phyloP scores from a whole-genome alignment of 2,888 invertebrate genomes.

The Chrysotoxum bicinctum region DNA sequence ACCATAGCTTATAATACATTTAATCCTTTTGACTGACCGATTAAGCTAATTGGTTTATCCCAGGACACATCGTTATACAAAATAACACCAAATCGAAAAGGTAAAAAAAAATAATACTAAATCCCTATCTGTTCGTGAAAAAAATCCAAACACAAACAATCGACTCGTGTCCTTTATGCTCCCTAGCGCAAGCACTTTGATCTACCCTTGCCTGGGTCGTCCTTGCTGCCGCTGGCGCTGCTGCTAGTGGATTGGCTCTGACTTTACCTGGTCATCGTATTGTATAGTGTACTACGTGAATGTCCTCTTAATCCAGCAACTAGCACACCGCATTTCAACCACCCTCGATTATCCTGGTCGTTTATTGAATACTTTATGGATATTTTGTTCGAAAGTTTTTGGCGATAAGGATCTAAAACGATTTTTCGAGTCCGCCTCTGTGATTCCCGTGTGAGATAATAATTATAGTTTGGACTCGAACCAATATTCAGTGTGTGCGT shows the following conservation, averaged over 20 bases:
- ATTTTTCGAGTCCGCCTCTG: neutral
- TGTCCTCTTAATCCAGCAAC: conserved; percentile 31
- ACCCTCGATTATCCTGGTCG: conserved; percentile 9
- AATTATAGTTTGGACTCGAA: conserved; percentile 26
- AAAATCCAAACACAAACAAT: conserved; percentile 53
- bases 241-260: neutral
- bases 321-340: conserved; percentile 4
- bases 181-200: conserved; percentile 38
- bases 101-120: neutral
- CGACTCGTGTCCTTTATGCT: conserved; percentile 56
- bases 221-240: conserved; percentile 1
- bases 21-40: conserved; percentile 62
- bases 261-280: conserved; percentile 26
- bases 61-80: conserved; percentile 54
- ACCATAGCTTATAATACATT: conserved; percentile 37
- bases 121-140: conserved; percentile 36
- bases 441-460: conserved; percentile 45
- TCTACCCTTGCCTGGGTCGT: neutral
- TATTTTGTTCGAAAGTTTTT: conserved; percentile 40
- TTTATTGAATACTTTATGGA: conserved; percentile 65
- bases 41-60: conserved; percentile 63
- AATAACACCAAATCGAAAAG: conserved; percentile 25
- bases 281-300: neutral
- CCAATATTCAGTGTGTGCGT: conserved; percentile 32
- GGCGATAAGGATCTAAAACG: conserved; percentile 55